Conservation (phyloP, 2,888 invertebrate species). For the Drosophila histrio region DNA sequence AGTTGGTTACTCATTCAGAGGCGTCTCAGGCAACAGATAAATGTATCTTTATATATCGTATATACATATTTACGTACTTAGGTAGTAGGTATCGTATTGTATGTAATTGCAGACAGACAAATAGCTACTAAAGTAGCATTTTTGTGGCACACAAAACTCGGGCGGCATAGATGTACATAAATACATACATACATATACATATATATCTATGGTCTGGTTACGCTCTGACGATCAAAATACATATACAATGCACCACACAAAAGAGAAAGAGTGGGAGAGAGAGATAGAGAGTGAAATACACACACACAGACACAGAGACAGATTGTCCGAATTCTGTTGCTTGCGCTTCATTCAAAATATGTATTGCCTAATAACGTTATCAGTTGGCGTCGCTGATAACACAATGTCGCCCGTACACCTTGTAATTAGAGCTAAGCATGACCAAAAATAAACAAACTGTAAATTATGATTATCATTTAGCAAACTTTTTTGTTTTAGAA, state of each 20-base stretch:
- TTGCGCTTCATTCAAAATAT: constrained; percentile 42
- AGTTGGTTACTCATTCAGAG: constrained; percentile 27
- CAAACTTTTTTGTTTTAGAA: constrained; percentile 4
- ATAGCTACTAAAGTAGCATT: constrained; percentile 37
- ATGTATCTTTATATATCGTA: neutral
- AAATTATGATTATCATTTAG: constrained; percentile 21
- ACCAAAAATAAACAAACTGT: constrained; percentile 44
- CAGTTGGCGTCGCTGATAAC: constrained; percentile 42
- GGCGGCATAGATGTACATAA: constrained; percentile 13
- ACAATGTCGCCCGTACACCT: constrained; percentile 1
- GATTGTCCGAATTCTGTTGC: constrained; percentile 27
- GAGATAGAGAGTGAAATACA: constrained; percentile 5
- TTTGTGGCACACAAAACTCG: constrained; percentile 62
- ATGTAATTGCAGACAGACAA: constrained; percentile 59
- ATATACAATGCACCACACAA: constrained; percentile 41
- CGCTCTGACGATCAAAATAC: constrained; percentile 72
- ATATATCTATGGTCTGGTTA: constrained; percentile 63
- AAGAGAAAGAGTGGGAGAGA: neutral
- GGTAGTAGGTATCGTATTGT: constrained; percentile 7
- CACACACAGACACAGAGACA: neutral
- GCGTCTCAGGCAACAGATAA: constrained; percentile 11
- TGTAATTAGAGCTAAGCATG: constrained; percentile 35
- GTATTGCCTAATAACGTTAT: constrained; percentile 52
- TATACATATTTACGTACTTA: neutral
- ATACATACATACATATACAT: neutral